Conservation (phyloP, 2,888 invertebrate genomes). For the Heliconius hortense region DNA sequence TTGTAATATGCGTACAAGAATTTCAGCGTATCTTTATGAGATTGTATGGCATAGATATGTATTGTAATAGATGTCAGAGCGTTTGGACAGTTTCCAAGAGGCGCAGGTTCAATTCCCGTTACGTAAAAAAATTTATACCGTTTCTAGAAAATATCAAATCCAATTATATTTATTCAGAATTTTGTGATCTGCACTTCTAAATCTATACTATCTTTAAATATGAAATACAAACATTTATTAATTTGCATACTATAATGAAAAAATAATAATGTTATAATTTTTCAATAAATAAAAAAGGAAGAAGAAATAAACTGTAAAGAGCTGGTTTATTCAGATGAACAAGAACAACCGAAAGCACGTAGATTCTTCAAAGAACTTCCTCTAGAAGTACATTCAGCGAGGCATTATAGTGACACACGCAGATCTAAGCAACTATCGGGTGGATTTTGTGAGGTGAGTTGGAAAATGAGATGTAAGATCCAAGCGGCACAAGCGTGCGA, state of each 20-base stretch:
- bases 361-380: constrained; percentile 46
- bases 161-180: too few species aligned
- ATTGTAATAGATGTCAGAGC: too few species aligned
- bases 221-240: not conserved
- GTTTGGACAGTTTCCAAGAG: too few species aligned
- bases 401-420: constrained; percentile 48
- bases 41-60: too few species aligned
- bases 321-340: constrained; percentile 54
- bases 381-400: constrained; percentile 51
- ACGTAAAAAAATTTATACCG: too few species aligned
- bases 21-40: too few species aligned
- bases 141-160: too few species aligned
- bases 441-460: constrained; percentile 69
- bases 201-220: too few species aligned
- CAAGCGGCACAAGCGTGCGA: not conserved
- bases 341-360: constrained; percentile 43
- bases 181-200: not conserved
- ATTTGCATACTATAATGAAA: not conserved
- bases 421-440: constrained; percentile 51
- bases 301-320: constrained; percentile 65
- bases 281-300: constrained; percentile 48
- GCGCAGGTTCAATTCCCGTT: too few species aligned
- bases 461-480: not conserved
- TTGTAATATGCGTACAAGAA: too few species aligned
- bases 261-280: not conserved